These are phyloP conservation scores for Clytia hemisphaerica DNA, from an alignment of 30 jellyfish, hydroid and myxozoan genomes.

Conservation along the genomic window DNA sequence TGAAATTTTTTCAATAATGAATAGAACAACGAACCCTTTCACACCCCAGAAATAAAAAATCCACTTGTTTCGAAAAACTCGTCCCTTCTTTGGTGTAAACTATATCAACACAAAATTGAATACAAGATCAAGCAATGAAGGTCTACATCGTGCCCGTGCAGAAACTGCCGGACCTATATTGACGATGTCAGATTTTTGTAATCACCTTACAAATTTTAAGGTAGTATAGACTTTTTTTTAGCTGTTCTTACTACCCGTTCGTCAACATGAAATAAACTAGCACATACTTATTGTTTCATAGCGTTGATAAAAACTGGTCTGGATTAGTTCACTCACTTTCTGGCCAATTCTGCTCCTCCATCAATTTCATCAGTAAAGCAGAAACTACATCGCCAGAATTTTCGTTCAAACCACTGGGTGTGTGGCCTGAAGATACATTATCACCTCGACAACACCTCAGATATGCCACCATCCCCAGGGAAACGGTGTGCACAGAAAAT, in stretches of 20 bases:
- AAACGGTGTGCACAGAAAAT: constrained; percentile 90
- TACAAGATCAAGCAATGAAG: too few species aligned
- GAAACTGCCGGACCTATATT: background rate
- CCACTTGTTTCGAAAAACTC: too few species aligned
- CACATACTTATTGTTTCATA: background rate
- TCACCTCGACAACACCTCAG: constrained; percentile 25
- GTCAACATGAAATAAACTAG: too few species aligned
- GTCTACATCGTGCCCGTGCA: too few species aligned
- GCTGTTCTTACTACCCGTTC: too few species aligned
- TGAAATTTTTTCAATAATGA: background rate
- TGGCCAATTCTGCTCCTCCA: constrained; percentile 92
- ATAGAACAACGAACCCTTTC: too few species aligned
- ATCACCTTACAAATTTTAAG: background rate
- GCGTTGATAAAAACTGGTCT: constrained; percentile 72
- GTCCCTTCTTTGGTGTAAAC: too few species aligned
- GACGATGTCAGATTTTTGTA: background rate
- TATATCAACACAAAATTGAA: too few species aligned
- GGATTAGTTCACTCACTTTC: constrained; percentile 87
- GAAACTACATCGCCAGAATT: constrained; percentile 56
- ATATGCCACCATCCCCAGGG: constrained; percentile 78
- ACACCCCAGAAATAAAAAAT: too few species aligned
- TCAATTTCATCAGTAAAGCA: constrained; percentile 56
- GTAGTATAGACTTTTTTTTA: background rate
- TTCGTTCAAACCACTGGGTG: constrained; percentile 83
- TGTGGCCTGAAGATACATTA: constrained; percentile 45